These are phyloP conservation scores for Cyrtodaria siliqua DNA, from an alignment of 2,888 invertebrate species.

Conservation along the genomic window DNA sequence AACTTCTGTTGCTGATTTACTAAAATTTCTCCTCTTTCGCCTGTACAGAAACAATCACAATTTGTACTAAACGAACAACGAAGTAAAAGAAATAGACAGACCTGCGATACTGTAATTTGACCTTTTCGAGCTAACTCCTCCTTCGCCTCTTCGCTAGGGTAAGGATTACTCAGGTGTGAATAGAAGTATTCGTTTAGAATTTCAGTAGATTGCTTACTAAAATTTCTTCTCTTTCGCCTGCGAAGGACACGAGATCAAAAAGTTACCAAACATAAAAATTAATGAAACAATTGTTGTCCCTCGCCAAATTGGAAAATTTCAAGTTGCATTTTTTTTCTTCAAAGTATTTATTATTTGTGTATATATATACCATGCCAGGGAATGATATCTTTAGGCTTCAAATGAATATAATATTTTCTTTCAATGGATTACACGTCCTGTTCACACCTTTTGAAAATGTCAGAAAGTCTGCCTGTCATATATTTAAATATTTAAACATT, in stretches of 20 bases:
- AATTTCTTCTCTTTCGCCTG: slow-evolving; percentile 96
- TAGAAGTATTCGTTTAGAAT: slow-evolving; percentile 99
- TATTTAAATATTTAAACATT: too few species aligned
- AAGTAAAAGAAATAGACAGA: slow-evolving; percentile 83
- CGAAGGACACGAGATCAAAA: slow-evolving; percentile 51
- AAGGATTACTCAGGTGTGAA: slow-evolving; percentile 99
- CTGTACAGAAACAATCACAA: slow-evolving; percentile 78
- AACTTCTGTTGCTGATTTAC: slow-evolving; percentile 99
- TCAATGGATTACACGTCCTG: too few species aligned
- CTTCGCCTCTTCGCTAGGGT: slow-evolving; percentile 99
- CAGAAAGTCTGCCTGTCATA: too few species aligned
- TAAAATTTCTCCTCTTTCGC: slow-evolving; percentile 98
- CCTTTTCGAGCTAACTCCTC: slow-evolving; percentile 99
- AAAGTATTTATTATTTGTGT: too few species aligned
- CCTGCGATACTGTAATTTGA: slow-evolving; percentile 98
- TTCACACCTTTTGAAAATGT: too few species aligned
- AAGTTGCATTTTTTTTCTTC: too few species aligned
- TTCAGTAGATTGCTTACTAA: slow-evolving; percentile 99
- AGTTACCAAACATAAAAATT: background rate
- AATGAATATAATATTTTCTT: too few species aligned
- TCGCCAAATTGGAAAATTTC: too few species aligned
- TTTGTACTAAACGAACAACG: background rate
- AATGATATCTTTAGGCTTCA: too few species aligned
- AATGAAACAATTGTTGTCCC: background rate
- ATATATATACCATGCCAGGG: too few species aligned